A percentile compares a stretch with the other conserved stretches of the same genome.
phyloP scores from a whole-genome alignment of 1,140 invertebrate species.

The Hylaeus volcanicus region DNA sequence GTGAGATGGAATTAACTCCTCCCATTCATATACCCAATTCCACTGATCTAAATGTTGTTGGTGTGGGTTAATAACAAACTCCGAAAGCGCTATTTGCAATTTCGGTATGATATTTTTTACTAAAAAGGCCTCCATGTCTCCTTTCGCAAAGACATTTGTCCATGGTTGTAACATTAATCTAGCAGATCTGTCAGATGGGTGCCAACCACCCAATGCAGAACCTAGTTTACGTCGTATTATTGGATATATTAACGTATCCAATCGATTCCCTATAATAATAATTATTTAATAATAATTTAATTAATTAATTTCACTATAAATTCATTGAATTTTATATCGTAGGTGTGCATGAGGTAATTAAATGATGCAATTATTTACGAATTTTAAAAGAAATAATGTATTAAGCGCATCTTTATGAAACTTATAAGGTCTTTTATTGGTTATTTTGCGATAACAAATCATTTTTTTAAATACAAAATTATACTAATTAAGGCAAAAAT shows the following conservation, averaged over 20 bases:
- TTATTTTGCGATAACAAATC: too few relatives aligned
- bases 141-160: conserved; percentile 90
- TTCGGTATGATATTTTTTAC: conserved; percentile 96
- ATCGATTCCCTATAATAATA: conserved; percentile 78
- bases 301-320: too few relatives aligned
- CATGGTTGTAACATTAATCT: conserved; percentile 96
- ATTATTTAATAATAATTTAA: too few relatives aligned
- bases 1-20: conserved; percentile 87
- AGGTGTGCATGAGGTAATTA: too few relatives aligned
- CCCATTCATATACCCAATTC: conserved; percentile 94
- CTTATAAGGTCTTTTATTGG: too few relatives aligned
- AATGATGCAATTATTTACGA: too few relatives aligned
- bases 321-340: too few relatives aligned
- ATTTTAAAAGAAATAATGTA: too few relatives aligned
- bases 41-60: conserved; percentile 90
- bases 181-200: conserved; percentile 95
- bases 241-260: conserved; percentile 93
- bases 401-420: too few relatives aligned
- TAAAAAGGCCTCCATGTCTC: conserved; percentile 92
- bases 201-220: conserved; percentile 93
- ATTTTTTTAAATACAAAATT: too few relatives aligned
- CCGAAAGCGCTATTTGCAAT: conserved; percentile 86
- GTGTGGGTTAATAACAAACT: conserved; percentile 92
- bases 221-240: conserved; percentile 95
- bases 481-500: too few relatives aligned